A percentile compares a stretch with the other conserved stretches of the same genome.
These are phyloP conservation scores for Coccyzus lansbergi DNA, from an alignment of 2,797 vertebrate species.

Conservation along the genomic window DNA sequence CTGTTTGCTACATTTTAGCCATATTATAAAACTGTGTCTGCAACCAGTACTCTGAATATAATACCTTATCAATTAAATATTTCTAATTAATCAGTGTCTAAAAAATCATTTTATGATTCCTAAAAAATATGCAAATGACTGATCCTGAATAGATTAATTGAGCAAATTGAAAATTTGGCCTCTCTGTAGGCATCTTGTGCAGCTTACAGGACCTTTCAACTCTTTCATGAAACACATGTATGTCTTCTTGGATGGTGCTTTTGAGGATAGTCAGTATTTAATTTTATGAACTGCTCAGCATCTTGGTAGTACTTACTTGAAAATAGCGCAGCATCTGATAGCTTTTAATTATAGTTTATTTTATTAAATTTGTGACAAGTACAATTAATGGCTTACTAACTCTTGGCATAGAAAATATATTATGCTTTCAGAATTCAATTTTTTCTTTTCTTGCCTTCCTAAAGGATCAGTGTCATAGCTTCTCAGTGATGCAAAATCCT, in stretches of 20 bases:
- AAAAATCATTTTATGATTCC: background rate
- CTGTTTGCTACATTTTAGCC: background rate
- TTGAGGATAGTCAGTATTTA: background rate
- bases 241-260: background rate
- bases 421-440: background rate
- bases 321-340: background rate
- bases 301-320: background rate
- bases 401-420: background rate
- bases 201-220: background rate
- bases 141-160: background rate
- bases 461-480: background rate
- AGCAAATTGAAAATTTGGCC: background rate
- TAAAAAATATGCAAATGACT: background rate
- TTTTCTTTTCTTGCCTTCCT: background rate
- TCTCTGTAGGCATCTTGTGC: background rate
- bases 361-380: background rate
- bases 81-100: background rate
- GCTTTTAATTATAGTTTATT: conserved; percentile 12
- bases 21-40: background rate
- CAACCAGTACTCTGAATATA: background rate
- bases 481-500: background rate
- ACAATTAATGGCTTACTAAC: background rate
- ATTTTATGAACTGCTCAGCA: background rate
- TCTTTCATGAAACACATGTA: background rate
- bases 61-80: background rate